phyloP scores from a whole-genome alignment of 2,113 vertebrate species.

The Apodemus speciosus region DNA sequence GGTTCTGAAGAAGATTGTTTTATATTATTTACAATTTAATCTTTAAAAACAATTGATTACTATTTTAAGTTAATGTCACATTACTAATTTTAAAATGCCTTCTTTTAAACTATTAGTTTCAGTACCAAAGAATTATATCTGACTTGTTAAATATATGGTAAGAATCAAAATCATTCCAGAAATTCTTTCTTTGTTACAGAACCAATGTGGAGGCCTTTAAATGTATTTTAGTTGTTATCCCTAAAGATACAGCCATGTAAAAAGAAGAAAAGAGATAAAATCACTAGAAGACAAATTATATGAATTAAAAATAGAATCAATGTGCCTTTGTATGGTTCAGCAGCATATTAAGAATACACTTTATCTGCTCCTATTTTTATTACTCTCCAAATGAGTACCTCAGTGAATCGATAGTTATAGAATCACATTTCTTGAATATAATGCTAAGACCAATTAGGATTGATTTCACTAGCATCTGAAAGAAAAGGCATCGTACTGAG shows the following conservation, averaged over 20 bases:
- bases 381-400: constrained; percentile 88
- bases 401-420: constrained; percentile 94
- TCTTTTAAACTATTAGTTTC: constrained; percentile 71
- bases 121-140: constrained; percentile 72
- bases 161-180: constrained; percentile 78
- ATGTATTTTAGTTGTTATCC: constrained; percentile 73
- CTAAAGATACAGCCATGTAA: constrained; percentile 76
- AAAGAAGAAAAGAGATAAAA: constrained; percentile 80
- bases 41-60: constrained; percentile 76
- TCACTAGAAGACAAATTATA: constrained; percentile 82
- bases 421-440: constrained; percentile 96
- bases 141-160: constrained; percentile 82
- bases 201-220: constrained; percentile 78
- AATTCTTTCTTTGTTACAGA: constrained; percentile 82
- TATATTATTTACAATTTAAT: constrained; percentile 25
- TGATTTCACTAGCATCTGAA: constrained; percentile 92
- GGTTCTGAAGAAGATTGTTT: constrained; percentile 61
- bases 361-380: constrained; percentile 94
- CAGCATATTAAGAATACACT: constrained; percentile 92
- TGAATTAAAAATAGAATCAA: constrained; percentile 85
- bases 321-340: constrained; percentile 78
- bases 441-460: constrained; percentile 91
- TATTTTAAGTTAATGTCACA: constrained; percentile 68
- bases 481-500: constrained; percentile 87
- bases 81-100: constrained; percentile 77